Conservation (phyloP, 2,113 vertebrate genomes). For the Geothlypis trichas region DNA sequence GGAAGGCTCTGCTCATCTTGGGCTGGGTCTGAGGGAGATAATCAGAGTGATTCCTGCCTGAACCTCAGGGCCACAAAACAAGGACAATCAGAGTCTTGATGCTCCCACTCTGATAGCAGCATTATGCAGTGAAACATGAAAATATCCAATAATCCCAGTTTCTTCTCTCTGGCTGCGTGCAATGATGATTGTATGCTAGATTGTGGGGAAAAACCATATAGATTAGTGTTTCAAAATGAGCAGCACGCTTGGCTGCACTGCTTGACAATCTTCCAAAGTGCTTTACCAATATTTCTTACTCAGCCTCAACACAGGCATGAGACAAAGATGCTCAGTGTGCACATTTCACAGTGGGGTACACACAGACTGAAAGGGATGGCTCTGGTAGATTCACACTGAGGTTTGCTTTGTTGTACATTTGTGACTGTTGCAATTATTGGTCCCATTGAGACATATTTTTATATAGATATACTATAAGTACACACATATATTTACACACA, state of each 20-base stretch:
- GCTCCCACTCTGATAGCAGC: background rate
- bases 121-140: background rate
- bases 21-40: background rate
- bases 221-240: background rate
- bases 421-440: background rate
- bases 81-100: background rate
- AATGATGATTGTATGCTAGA: background rate
- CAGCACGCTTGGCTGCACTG: background rate
- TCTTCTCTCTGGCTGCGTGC: background rate
- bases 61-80: background rate
- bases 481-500: background rate
- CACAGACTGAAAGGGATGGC: background rate
- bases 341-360: background rate
- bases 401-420: background rate
- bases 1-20: background rate
- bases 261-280: background rate
- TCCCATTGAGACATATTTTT: background rate
- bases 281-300: background rate
- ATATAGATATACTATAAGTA: too few relatives aligned
- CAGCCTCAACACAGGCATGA: background rate
- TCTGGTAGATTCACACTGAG: rapidly evolving
- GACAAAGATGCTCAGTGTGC: background rate
- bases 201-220: background rate
- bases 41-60: background rate
- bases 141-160: background rate